Conservation (phyloP, 2,888 invertebrate genomes). For the Lysandra bellargus region DNA sequence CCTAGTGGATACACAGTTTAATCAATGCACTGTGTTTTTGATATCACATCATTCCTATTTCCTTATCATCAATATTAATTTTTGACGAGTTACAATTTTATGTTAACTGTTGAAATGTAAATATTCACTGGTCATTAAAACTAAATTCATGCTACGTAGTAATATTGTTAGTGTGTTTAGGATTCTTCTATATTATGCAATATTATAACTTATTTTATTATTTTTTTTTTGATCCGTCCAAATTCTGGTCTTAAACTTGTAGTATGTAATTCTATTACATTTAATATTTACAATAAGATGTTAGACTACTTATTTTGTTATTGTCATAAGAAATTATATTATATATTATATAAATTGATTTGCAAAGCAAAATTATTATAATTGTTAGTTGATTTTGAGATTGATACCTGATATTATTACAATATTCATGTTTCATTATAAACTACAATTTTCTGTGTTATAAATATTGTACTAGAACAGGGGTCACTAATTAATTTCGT, state of each 20-base stretch:
- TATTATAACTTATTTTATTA: conserved; percentile 39
- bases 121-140: not conserved
- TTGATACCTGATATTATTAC: conserved; percentile 18
- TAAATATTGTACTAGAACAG: not conserved
- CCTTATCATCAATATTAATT: not conserved
- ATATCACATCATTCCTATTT: not conserved
- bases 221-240: conserved; percentile 60
- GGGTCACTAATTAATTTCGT: no score
- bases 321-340: conserved; percentile 43
- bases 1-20: not conserved
- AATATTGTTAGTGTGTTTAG: not conserved
- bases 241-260: conserved; percentile 57
- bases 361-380: conserved; percentile 44
- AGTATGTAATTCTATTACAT: conserved; percentile 32
- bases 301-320: conserved; percentile 41
- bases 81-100: not conserved
- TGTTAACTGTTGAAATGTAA: not conserved
- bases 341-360: conserved; percentile 41
- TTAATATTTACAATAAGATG: conserved; percentile 26
- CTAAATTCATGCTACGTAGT: not conserved
- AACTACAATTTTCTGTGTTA: not conserved
- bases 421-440: conserved; percentile 12
- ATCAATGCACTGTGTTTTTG: not conserved
- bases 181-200: not conserved
- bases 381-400: conserved; percentile 34